Conservation (phyloP, 2,113 vertebrate genomes). For the Terrapene triunguis region DNA sequence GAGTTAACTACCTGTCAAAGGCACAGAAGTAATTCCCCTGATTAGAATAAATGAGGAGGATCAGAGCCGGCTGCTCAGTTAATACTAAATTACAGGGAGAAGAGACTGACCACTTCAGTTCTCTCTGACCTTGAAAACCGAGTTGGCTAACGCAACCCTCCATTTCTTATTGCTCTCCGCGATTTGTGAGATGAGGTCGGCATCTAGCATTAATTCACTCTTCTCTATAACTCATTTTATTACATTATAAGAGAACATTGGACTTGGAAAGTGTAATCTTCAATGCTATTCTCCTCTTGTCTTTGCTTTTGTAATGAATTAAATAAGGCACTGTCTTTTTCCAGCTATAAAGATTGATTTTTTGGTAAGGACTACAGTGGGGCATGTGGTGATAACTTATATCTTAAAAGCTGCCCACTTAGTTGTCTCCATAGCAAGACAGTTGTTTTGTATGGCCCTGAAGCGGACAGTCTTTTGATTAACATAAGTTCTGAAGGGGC, state of each 20-base stretch:
- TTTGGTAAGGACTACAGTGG: neutral
- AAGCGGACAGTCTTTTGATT: neutral
- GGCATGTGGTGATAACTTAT: constrained; percentile 15
- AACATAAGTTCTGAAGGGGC: neutral
- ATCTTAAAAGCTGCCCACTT: neutral
- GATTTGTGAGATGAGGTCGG: constrained; percentile 39
- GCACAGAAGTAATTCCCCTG: neutral
- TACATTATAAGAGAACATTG: neutral
- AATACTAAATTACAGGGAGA: neutral
- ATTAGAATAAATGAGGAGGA: neutral
- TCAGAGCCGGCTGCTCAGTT: neutral
- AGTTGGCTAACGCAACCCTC: neutral
- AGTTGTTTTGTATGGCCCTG: neutral
- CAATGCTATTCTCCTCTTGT: neutral
- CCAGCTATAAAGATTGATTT: constrained; percentile 49
- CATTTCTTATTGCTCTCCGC: neutral
- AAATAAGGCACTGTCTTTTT: constrained; percentile 53
- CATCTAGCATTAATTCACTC: constrained; percentile 35
- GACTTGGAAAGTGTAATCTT: neutral
- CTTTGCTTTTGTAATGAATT: constrained; percentile 57
- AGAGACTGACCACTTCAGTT: neutral
- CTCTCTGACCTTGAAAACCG: constrained; percentile 12
- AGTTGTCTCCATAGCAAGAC: neutral
- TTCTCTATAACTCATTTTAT: constrained; percentile 35
- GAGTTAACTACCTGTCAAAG: neutral